phyloP scores from a whole-genome alignment of 2,888 invertebrate genomes.

The Anthrax anthrax region DNA sequence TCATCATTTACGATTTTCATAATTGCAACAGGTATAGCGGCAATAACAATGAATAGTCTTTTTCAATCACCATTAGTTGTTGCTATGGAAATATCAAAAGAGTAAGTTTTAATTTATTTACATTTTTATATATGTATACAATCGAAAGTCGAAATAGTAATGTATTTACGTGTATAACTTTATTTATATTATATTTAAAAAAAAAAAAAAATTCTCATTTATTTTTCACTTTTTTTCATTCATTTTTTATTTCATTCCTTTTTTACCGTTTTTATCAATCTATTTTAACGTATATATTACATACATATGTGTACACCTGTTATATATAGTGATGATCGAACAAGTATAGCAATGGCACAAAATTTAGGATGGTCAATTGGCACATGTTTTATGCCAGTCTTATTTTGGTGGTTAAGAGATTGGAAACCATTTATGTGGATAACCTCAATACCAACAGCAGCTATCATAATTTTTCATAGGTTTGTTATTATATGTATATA shows the following conservation, averaged over 20 bases:
- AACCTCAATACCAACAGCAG: slow-evolving; percentile 35
- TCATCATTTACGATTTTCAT: slow-evolving; percentile 34
- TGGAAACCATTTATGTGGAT: slow-evolving; percentile 38
- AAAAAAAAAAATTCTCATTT: too few relatives aligned
- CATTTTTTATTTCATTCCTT: too few relatives aligned
- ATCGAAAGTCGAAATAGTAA: too few relatives aligned
- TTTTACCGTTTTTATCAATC: too few relatives aligned
- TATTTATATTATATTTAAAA: too few relatives aligned
- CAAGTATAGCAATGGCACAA: slow-evolving; percentile 37
- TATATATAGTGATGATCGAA: slow-evolving; percentile 32
- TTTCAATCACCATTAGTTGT: slow-evolving; percentile 38
- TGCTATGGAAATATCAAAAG: slow-evolving; percentile 40
- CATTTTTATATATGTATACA: not conserved
- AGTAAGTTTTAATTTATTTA: slow-evolving; percentile 23
- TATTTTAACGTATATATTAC: too few relatives aligned
- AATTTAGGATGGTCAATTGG: slow-evolving; percentile 40
- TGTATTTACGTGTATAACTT: too few relatives aligned
- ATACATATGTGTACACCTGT: too few relatives aligned
- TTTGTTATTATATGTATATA: slow-evolving; percentile 20
- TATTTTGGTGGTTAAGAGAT: slow-evolving; percentile 38
- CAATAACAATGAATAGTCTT: slow-evolving; percentile 34
- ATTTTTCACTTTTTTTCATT: too few relatives aligned
- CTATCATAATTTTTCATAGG: slow-evolving; percentile 35
- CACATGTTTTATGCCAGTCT: slow-evolving; percentile 36
- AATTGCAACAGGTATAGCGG: slow-evolving; percentile 33